Base-by-base conservation (phyloP, 2,888 invertebrate genomes). In the Oxyscelio sp. region DNA sequence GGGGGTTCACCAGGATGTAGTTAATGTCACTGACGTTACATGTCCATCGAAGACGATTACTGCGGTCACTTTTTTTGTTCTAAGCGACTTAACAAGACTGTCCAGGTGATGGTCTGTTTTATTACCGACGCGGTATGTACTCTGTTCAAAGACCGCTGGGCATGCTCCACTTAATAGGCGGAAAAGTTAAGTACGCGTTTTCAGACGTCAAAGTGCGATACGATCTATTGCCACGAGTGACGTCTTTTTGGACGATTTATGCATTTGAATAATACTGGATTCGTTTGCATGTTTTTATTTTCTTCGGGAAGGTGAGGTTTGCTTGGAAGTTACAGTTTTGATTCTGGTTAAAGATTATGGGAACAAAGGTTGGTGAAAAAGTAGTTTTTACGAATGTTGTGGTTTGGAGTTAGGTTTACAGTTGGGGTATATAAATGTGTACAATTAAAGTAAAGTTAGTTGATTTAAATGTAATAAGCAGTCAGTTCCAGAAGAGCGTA, bases 41-140 rank as follows among this genome's bases (percentile, higher is more conserved):
- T 61, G 73, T 73, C 78, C 71, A 45, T 85, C 87, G 81, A 90
- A 90, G 90, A 90, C 88, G 89, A 91, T 91, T 90, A 90, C 84
- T 52, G 50, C 86, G 81, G 87, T 88, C 88, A 88, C 91, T 90
- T 90, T 91, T 89, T 90, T 83, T 86, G 87, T 68, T 81, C 61
- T 68, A 38, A 61, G 68, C 54, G 50, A 68, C 61, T 73, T 86
- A 86, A 87, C 78, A 63, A 81, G 73, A 38, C 52, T 11, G 61
- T 50, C 85, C 82, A 83, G 86, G 87, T 83, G 74, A 58, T 24
- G 38, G 71, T 19, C 50, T 80, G 45, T 48, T 54, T 71, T 70
- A 79, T 56, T 71, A 50, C 50, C 54, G 63, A 1, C 56, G 5
- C 70, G 45, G 27, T 54, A 31, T 48, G 71, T 43, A 17, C n/a